Evolutionary conservation across 1,140 invertebrate genomes (phyloP).

Genomic region (Brachionus manjavacas): DNA sequence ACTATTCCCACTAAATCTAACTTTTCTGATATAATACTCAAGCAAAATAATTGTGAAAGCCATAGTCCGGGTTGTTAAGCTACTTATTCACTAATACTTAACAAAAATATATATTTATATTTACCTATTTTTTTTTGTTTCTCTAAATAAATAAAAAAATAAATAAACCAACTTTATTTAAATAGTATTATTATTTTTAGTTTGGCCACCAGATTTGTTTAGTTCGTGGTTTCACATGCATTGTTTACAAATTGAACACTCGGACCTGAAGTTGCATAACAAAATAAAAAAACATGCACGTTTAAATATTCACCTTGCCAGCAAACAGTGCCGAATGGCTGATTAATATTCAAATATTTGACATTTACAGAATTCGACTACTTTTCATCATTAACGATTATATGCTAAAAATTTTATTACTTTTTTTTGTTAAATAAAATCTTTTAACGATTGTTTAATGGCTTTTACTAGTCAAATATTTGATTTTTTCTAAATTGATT

Average conservation of each 20-base stretch:
- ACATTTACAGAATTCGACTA: neutral
- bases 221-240: constrained; percentile 24
- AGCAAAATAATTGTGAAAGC: neutral
- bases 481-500: constrained; percentile 28
- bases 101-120: constrained; percentile 17
- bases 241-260: neutral
- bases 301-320: neutral
- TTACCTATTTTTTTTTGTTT: neutral
- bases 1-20: neutral
- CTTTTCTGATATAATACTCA: neutral
- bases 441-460: constrained; percentile 10
- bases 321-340: neutral
- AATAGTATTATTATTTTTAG: neutral
- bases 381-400: constrained; percentile 16
- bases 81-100: constrained; percentile 20
- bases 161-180: neutral
- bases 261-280: neutral
- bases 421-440: neutral
- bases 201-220: neutral
- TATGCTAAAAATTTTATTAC: constrained; percentile 20
- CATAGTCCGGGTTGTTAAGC: neutral
- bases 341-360: constrained; percentile 31
- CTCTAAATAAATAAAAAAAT: neutral
- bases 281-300: neutral
- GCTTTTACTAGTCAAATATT: constrained; percentile 27